Base-by-base conservation (phyloP, 2,113 vertebrate genomes). In the Fregata magnificens region DNA sequence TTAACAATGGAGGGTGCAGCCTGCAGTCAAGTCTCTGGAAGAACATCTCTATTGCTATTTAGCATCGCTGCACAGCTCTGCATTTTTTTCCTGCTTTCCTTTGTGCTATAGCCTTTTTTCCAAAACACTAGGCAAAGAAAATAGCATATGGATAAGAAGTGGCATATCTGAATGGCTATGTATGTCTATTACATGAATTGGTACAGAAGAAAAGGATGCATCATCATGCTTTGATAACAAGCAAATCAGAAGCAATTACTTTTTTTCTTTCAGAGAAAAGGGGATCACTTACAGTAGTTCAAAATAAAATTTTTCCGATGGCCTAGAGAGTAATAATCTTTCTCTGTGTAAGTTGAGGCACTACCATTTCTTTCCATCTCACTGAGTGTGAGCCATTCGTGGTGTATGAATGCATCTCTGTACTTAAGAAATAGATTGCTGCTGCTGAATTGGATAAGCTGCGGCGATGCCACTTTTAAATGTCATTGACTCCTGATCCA, bases 191-290 rank as follows among this genome's bases (percentile, higher is more conserved):
- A 63, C 34, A 9, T 13, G 69, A 76, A 86, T 74, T 81, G 82
- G 49, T 88, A 31, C 31, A 56, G 92, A 71, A 88, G 47, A 88
- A 78, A 90, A 84, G 86, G 81, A 94, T 87, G 65, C 63, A 72
- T 79, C 77, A 76, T 78, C 15, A 9, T 82, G 84, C 91, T 96
- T 95, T 95, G 82, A 89, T 92, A 93, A 95, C 77, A 86, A 84
- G 88, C 67, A 87, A 93, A 90, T 94, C 80, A 44, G 73, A 82
- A 95, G 77, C 56, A 69, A 92, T 96, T 95, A 82, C 50, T 87
- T 67, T 85, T 63, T 71, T 79, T 17, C 76, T 86, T 85, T 73
- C 52, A 56, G 40, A 80, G 45, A 66, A 94, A 78, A 79, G 58
- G 50, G n/a, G 58, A 94, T 97, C 53, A 7, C 81, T 95, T 93